A percentile compares a stretch with the other conserved stretches of the same genome.
phyloP scores from a whole-genome alignment of 2,888 invertebrate species.

The Palloptera scutellata region DNA sequence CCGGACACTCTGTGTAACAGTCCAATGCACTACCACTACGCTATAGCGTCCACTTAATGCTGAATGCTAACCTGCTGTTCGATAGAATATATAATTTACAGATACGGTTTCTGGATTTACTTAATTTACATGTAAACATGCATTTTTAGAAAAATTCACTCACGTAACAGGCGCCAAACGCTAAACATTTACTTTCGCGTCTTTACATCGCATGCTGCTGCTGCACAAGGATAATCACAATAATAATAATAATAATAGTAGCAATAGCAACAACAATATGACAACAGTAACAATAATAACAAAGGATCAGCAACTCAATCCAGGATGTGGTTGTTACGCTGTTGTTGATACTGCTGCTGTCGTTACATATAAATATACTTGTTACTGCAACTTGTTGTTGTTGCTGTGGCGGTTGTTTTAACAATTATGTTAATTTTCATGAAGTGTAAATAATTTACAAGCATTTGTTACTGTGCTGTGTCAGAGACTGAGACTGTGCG shows the following conservation, averaged over 20 bases:
- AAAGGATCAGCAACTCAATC: not conserved
- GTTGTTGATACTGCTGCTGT: not conserved
- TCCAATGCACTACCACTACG: no score
- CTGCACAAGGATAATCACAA: not conserved
- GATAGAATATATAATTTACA: no score
- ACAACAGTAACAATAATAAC: not conserved
- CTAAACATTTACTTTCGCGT: slow-evolving; percentile 29
- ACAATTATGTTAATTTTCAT: slow-evolving; percentile 21
- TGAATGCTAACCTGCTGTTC: no score
- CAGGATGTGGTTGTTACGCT: not conserved
- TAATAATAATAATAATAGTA: not conserved
- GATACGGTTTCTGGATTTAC: no score
- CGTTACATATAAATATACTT: no score
- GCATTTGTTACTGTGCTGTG: not conserved
- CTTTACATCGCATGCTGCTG: no score
- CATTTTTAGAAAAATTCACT: no score
- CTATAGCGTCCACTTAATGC: no score
- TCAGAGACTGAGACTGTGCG: no score
- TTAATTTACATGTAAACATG: not conserved
- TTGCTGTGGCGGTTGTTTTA: slow-evolving; percentile 12
- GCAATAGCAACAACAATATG: not conserved
- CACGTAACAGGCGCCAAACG: slow-evolving; percentile 45
- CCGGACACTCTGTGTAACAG: no score
- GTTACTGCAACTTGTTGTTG: not conserved
- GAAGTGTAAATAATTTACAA: slow-evolving; percentile 14